Evolutionary conservation across 2,888 invertebrate species (phyloP).

Genomic region (Cryptocephalus primarius): DNA sequence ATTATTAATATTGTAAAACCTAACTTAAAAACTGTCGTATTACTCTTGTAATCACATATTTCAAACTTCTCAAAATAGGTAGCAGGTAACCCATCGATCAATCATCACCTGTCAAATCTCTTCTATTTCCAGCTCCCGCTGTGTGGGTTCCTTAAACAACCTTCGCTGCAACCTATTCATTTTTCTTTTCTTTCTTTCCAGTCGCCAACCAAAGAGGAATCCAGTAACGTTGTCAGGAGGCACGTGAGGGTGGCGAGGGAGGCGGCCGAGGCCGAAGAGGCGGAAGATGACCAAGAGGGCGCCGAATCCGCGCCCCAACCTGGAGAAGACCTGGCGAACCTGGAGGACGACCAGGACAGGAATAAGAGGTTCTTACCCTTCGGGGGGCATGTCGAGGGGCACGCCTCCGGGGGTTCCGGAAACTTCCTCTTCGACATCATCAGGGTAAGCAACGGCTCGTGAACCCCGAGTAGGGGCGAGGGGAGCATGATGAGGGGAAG

Average conservation of each 20-base stretch:
- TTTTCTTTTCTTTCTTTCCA: constrained; percentile 21
- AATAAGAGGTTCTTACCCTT: constrained; percentile 71
- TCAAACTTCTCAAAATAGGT: too few relatives aligned
- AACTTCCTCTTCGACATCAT: constrained; percentile 85
- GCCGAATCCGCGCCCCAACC: constrained; percentile 50
- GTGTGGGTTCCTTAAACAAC: too few relatives aligned
- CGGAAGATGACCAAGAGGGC: constrained; percentile 21
- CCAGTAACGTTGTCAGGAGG: constrained; percentile 25
- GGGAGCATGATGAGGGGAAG: neutral
- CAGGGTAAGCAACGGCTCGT: constrained; percentile 54
- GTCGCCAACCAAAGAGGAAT: constrained; percentile 24
- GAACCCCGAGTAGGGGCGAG: neutral
- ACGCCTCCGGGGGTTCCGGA: constrained; percentile 59
- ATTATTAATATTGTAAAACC: too few relatives aligned
- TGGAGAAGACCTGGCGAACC: constrained; percentile 61
- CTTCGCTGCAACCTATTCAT: too few relatives aligned
- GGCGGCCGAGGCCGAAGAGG: constrained; percentile 11
- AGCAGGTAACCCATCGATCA: too few relatives aligned
- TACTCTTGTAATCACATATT: too few relatives aligned
- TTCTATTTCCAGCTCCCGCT: too few relatives aligned
- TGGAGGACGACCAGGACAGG: constrained; percentile 68
- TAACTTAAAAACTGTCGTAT: too few relatives aligned
- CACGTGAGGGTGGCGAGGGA: constrained; percentile 29
- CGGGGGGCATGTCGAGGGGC: constrained; percentile 42
- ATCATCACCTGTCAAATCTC: too few relatives aligned